Base-by-base conservation (phyloP, 92 coral and sea anemone species). In the Bergia sp. region DNA sequence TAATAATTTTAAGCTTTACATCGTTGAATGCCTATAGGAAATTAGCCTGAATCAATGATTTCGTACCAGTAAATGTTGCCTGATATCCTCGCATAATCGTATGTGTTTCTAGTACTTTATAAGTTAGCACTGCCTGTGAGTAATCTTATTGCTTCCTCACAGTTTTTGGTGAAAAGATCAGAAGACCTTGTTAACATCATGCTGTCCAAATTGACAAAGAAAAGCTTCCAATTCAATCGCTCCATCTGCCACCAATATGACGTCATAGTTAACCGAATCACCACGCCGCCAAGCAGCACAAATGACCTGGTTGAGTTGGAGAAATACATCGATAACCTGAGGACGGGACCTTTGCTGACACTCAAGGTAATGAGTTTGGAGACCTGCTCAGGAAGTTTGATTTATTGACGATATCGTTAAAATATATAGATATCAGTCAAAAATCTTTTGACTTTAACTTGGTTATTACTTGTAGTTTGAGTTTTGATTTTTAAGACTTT, bases 161-260 rank as follows among this genome's bases (percentile, higher is more conserved):
- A 96, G 99, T 92, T 88, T 78, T 77, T 96, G 29, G 92, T 89
- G 55, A 90, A 90, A 37, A 93, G 98, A 49, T 96, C 91, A 7
- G 87, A 85, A 37, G 93, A 95, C 53, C 92, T 96, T 5, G 95
- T 93, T 49, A 89, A 86, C 77, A 86, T 95, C 80, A 93, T 96
- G 92, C 89, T 94, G 38, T 88, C 89, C 36, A 93, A 94, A 76
- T 76, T 96, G 81, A 87, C 91, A 29, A 92, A 90, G 86, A 88
- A 91, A 89, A 96, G 99, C 86, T 86, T 90, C 43, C 82, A 86
- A 39, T 94, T 94, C 84, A 96, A 96, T 90, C 98, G 98, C 44
- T 95, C 96, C 77, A 94, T 96, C 58, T 96, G 99, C 21, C 93
- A 93, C 10, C 98, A 96, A 80, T 96, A 96, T 89, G 99, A 96